A percentile compares a stretch with the other conserved stretches of the same genome.
Conservation (phyloP, 2,797 vertebrate genomes). For the Anisognathus igniventris region DNA sequence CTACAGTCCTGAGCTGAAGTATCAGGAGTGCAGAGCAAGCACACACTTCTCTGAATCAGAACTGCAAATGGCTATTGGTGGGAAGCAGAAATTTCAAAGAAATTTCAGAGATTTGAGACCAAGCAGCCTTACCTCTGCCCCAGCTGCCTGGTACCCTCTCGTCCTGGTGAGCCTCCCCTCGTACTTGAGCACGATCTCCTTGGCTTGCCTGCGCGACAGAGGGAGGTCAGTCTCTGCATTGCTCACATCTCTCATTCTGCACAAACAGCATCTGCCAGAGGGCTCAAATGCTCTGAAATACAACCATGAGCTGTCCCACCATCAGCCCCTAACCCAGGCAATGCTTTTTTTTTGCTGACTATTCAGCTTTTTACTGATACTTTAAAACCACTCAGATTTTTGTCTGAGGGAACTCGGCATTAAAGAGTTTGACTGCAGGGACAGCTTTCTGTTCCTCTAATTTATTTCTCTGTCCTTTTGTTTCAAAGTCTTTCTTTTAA, state of each 20-base stretch:
- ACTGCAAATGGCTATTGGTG: neutral
- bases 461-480: neutral
- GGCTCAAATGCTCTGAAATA: neutral
- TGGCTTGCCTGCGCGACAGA: slow-evolving; percentile 81
- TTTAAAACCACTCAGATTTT: neutral
- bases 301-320: neutral
- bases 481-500: neutral
- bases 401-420: neutral
- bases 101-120: neutral
- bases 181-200: slow-evolving; percentile 91
- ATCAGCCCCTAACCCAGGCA: neutral
- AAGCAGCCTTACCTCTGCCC: slow-evolving; percentile 84
- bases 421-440: neutral
- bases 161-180: slow-evolving; percentile 94
- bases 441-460: neutral
- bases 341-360: neutral
- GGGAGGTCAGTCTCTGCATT: neutral
- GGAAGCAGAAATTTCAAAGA: neutral
- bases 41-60: neutral
- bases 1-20: neutral
- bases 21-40: neutral
- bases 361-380: neutral
- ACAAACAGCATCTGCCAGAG: neutral
- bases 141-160: slow-evolving; percentile 94
- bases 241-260: neutral